Percentiles rank a stretch among this genome's conserved stretches.
These are phyloP conservation scores for Mormyrops boulengeri DNA, from an alignment of 2,797 vertebrate genomes.

Conservation along the genomic window DNA sequence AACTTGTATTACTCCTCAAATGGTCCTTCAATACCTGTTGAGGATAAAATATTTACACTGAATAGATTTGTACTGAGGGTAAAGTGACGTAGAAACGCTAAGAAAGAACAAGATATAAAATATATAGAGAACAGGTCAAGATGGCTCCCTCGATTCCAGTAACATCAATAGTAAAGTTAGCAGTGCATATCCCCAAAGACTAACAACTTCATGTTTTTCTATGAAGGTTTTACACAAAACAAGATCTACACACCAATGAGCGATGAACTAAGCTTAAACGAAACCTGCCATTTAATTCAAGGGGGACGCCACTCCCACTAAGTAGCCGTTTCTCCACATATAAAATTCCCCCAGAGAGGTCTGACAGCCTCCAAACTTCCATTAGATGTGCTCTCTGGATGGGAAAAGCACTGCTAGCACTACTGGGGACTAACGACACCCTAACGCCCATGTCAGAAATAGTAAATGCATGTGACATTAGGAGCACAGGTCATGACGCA, in stretches of 20 bases:
- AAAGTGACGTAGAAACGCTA: constrained; percentile 20
- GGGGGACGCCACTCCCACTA: background rate
- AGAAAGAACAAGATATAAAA: constrained; percentile 1
- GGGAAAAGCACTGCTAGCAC: background rate
- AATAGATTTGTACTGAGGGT: constrained; percentile 31
- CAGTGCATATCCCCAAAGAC: background rate
- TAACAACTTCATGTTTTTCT: background rate
- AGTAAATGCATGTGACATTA: background rate
- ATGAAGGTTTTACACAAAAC: background rate
- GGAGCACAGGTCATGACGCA: background rate
- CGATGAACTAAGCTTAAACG: background rate
- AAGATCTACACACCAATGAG: background rate
- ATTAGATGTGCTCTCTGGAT: background rate
- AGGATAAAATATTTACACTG: constrained; percentile 46
- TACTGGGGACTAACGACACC: background rate
- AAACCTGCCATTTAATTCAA: background rate
- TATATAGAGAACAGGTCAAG: background rate
- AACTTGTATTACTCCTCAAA: constrained; percentile 41
- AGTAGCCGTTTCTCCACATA: background rate
- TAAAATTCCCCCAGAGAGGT: background rate
- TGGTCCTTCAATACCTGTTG: constrained; percentile 41
- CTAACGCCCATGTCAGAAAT: background rate
- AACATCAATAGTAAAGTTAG: background rate
- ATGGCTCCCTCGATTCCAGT: background rate
- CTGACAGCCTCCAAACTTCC: background rate